phyloP scores from a whole-genome alignment of 2,113 vertebrate genomes.

The Sarotherodon lohbergeri region DNA sequence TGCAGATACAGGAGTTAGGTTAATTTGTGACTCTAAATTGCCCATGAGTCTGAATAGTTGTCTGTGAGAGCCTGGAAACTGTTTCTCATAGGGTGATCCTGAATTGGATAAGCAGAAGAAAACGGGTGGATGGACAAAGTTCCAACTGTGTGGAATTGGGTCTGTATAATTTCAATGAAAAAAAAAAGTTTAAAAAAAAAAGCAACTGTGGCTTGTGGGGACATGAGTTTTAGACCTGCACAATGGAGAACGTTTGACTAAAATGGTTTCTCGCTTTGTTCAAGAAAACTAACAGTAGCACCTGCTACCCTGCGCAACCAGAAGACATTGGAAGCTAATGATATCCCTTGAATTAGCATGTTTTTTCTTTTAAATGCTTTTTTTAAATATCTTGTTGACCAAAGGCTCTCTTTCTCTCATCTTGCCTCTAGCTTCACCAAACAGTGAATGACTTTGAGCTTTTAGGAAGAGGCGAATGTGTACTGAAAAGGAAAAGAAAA shows the following conservation, averaged over 20 bases:
- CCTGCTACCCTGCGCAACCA: neutral
- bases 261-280: neutral
- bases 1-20: neutral
- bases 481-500: neutral
- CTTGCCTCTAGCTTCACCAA: neutral
- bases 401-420: neutral
- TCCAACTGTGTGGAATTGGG: neutral
- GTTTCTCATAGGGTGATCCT: neutral
- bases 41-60: neutral
- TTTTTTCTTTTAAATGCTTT: neutral
- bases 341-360: neutral
- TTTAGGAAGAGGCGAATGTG: neutral
- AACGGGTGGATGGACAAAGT: neutral
- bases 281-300: neutral
- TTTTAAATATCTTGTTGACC: rapidly evolving
- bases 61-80: neutral
- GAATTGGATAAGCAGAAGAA: neutral
- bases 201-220: neutral
- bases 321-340: neutral
- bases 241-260: neutral
- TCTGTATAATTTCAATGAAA: rapidly evolving
- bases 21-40: neutral
- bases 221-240: neutral
- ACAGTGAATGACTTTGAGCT: neutral
- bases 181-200: too few relatives aligned